These are phyloP conservation scores for Synergus laeviventris DNA, from an alignment of 2,888 invertebrate species.

Conservation along the genomic window DNA sequence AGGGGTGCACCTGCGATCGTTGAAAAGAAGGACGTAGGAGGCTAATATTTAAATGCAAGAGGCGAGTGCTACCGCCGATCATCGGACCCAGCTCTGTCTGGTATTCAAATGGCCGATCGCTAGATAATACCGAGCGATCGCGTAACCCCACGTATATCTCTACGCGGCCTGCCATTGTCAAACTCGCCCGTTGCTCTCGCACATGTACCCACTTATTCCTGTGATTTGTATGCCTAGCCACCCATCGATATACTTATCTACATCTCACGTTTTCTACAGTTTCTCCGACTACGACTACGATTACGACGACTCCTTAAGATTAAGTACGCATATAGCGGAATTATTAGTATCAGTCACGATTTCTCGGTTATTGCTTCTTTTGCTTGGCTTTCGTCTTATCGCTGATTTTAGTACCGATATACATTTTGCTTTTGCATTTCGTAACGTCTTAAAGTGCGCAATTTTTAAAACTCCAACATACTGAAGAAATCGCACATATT, in stretches of 20 bases:
- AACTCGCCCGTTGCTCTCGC: constrained; percentile 13
- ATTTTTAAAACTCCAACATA: background rate
- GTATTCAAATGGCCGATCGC: constrained; percentile 70
- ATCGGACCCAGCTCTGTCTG: constrained; percentile 48
- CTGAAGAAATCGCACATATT: too few species aligned
- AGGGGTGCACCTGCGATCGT: constrained; percentile 58
- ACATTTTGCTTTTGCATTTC: background rate
- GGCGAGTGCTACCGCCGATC: constrained; percentile 52
- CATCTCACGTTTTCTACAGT: constrained; percentile 19
- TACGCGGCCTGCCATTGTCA: constrained; percentile 15
- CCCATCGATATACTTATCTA: constrained; percentile 27
- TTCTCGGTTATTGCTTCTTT: background rate
- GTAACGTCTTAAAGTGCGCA: background rate
- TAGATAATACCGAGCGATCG: constrained; percentile 67
- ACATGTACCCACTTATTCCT: constrained; percentile 13
- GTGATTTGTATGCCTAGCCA: constrained; percentile 19
- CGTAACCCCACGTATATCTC: constrained; percentile 54
- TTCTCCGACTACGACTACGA: background rate
- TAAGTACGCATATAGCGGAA: background rate
- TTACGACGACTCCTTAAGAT: background rate
- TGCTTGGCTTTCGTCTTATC: background rate
- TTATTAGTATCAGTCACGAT: constrained; percentile 6
- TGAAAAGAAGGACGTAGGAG: constrained; percentile 61
- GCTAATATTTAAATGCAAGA: constrained; percentile 71
- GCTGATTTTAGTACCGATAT: background rate